Evolutionary conservation across 2,797 vertebrate species (phyloP).

Genomic region (Sebastes cheni): DNA sequence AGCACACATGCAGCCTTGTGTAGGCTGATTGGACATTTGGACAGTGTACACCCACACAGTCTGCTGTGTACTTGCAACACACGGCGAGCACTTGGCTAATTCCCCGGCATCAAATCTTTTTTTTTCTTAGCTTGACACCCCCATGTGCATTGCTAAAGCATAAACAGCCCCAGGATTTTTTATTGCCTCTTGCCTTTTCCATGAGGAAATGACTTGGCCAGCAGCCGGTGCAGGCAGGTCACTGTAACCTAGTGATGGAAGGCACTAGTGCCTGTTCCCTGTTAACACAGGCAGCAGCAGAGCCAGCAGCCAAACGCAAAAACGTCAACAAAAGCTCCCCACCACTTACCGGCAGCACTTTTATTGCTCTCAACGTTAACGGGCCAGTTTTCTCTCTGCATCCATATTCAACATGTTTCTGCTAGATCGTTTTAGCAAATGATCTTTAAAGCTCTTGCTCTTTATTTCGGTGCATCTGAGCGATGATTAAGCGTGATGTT

Average conservation of each 20-base stretch:
- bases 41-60: not conserved
- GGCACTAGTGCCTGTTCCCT: constrained; percentile 68
- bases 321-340: constrained; percentile 66
- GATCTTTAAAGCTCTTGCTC: not conserved
- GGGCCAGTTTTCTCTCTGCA: constrained; percentile 4
- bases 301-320: constrained; percentile 52
- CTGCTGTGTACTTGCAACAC: not conserved
- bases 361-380: constrained; percentile 31
- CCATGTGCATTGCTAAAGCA: constrained; percentile 12
- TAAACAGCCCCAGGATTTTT: constrained; percentile 34
- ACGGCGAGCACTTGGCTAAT: constrained; percentile 4
- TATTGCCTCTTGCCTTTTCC: constrained; percentile 53
- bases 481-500: not conserved
- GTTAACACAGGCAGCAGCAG: constrained; percentile 56
- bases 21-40: not conserved
- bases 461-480: not conserved
- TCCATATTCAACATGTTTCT: not conserved
- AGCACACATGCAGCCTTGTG: not conserved
- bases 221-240: constrained; percentile 76
- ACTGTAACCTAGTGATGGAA: constrained; percentile 81
- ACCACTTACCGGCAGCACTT: constrained; percentile 43
- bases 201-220: constrained; percentile 44
- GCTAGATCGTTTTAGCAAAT: not conserved
- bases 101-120: constrained; percentile 2
- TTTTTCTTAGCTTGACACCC: constrained; percentile 15